Conservation (phyloP, 2,797 vertebrate genomes). For the Onychomys arenicola region DNA sequence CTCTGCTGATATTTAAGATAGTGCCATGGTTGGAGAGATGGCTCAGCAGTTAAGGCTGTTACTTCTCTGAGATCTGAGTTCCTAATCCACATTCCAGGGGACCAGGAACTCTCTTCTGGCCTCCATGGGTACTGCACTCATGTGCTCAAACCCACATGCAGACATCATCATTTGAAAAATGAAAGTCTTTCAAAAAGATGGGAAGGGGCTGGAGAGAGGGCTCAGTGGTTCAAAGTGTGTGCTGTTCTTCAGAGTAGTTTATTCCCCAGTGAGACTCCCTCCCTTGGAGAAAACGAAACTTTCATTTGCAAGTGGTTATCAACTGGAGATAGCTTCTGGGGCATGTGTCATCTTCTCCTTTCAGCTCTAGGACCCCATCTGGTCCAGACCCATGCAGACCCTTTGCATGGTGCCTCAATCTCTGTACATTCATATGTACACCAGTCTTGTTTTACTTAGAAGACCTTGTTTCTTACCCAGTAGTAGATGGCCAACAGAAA, state of each 20-base stretch:
- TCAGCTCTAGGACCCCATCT: neutral
- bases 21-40: neutral
- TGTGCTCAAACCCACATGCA: neutral
- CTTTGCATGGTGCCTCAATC: neutral
- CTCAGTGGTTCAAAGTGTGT: neutral
- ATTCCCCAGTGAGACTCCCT: neutral
- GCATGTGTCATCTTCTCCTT: neutral
- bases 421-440: neutral
- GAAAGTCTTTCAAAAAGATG: neutral
- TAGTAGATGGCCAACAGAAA: neutral
- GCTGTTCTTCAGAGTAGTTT: neutral
- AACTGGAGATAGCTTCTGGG: neutral
- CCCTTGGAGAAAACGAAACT: neutral
- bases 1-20: slow-evolving; percentile 32
- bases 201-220: neutral
- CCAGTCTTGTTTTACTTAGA: neutral
- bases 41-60: neutral
- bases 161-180: neutral
- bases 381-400: neutral
- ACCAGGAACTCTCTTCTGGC: neutral
- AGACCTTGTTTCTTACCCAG: neutral
- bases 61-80: neutral
- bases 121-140: neutral
- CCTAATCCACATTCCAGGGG: neutral
- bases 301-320: neutral